Evolutionary conservation across 2,113 vertebrate species (phyloP).

Genomic region (Caranx ignobilis): DNA sequence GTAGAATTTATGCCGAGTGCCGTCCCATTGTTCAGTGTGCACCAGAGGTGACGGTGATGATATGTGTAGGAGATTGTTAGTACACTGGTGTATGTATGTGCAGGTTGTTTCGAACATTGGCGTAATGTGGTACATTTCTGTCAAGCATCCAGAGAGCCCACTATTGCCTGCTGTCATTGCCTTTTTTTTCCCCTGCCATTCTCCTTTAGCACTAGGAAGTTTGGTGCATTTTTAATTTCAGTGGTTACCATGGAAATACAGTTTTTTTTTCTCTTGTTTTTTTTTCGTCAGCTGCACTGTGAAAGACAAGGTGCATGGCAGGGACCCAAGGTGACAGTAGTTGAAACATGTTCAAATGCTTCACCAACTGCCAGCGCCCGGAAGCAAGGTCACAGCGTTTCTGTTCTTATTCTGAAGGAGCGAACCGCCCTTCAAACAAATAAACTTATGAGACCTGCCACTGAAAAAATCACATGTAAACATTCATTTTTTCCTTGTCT

Average conservation of each 20-base stretch:
- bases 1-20: constrained; percentile 74
- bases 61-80: constrained; percentile 59
- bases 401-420: constrained; percentile 52
- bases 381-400: constrained; percentile 69
- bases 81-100: constrained; percentile 33
- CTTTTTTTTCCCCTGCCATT: constrained; percentile 63
- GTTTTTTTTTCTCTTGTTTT: constrained; percentile 25
- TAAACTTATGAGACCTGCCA: constrained; percentile 12
- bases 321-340: constrained; percentile 74
- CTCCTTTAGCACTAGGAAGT: constrained; percentile 65
- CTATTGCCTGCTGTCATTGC: constrained; percentile 61
- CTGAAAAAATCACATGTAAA: not conserved
- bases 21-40: constrained; percentile 69
- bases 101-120: constrained; percentile 42
- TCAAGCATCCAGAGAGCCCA: constrained; percentile 57
- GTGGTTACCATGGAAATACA: constrained; percentile 78
- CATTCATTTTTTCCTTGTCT: constrained; percentile 10
- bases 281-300: constrained; percentile 40
- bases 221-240: constrained; percentile 81
- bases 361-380: constrained; percentile 55
- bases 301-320: constrained; percentile 74
- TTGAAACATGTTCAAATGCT: constrained; percentile 76
- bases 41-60: constrained; percentile 48
- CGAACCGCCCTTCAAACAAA: constrained; percentile 42
- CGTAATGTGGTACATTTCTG: constrained; percentile 70